Base-by-base conservation (phyloP, 2,888 invertebrate species). In the Synergus japonicus region DNA sequence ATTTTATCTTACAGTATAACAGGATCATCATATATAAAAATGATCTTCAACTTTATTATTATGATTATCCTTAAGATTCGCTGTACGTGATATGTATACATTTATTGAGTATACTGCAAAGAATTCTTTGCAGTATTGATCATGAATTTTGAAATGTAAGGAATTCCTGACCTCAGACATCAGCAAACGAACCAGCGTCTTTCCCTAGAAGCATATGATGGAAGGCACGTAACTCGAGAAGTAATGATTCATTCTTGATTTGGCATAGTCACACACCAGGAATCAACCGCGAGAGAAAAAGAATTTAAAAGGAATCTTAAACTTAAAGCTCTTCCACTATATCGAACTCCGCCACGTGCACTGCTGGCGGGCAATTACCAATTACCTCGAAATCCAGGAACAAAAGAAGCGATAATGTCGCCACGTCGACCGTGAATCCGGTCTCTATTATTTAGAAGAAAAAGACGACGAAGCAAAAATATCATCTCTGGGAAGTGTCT, bases 401-500 rank as follows among this genome's bases (percentile, higher is more conserved):
- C 41, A 73, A 73, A 73, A 73, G 54, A 58, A 49, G 41, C 49
- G 49, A 73, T 58, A 73, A 54, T 54, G 73, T 54, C 37, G 54
- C 37, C 37, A 58, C 41, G 54, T 18, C 49, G 54, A 54, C 54
- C 73, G 37, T 54, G 54, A 73, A 73, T 73, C 54, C 73, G 37
- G 73, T 54, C 73, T 73, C 49, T 54, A 73, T 73, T 73, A 73
- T 73, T 54, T n/a, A 73, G 49, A 73, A 54, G 29, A 41, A 73
- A 54, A 73, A 58, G 73, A 58, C 54, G 41, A 73, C 12, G 73
- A 54, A 9, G 22, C 54, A 58, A 73, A 73, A 73, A 73, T 73
- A 73, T 73, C 37, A 73, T 58, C 73, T 73, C 73, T 73, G 73
- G 37, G 73, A 73, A 73, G 49, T 73, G 73, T 73, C 73, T 54